Percentiles rank a stretch among this genome's conserved stretches.
Evolutionary conservation across 2,888 invertebrate species (phyloP).

Genomic region (Drosophila eohydei): DNA sequence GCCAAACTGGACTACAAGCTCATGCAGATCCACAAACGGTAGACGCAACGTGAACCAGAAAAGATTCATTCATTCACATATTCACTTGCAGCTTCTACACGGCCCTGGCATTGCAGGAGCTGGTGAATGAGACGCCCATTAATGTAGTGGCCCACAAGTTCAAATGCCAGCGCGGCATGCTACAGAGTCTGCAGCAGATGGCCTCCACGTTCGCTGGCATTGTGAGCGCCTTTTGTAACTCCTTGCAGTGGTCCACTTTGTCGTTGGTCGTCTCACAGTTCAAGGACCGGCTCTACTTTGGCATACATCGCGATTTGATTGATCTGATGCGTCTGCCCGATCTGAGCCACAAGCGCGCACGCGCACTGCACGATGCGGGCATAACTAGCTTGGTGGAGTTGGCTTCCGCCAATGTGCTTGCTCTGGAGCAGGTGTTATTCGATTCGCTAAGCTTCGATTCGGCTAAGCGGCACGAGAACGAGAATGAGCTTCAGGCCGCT

Average conservation of each 20-base stretch:
- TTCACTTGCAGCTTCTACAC: conserved; percentile 90
- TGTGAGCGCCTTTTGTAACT: conserved; percentile 97
- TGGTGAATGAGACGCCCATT: conserved; percentile 95
- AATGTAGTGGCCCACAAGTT: conserved; percentile 93
- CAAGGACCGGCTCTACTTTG: conserved; percentile 96
- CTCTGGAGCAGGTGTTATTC: conserved; percentile 91
- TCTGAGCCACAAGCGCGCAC: conserved; percentile 93
- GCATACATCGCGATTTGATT: conserved; percentile 95
- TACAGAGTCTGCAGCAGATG: conserved; percentile 97
- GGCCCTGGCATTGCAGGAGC: conserved; percentile 95
- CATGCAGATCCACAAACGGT: conserved; percentile 89
- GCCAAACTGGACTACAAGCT: conserved; percentile 86
- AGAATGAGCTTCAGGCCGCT: conserved; percentile 88
- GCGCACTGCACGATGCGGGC: conserved; percentile 92
- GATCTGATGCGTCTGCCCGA: conserved; percentile 94
- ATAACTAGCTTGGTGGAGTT: conserved; percentile 91
- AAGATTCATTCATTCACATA: not conserved
- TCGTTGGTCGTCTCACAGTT: conserved; percentile 96
- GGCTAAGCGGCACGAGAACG: conserved; percentile 90
- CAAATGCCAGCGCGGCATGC: conserved; percentile 93
- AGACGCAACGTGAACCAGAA: conserved; percentile 15
- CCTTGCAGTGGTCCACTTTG: conserved; percentile 96
- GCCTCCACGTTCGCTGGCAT: conserved; percentile 98
- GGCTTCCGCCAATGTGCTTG: conserved; percentile 89
- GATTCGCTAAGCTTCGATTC: conserved; percentile 94